Evolutionary conservation across 1,140 invertebrate species (phyloP).

Genomic region (Tetramorium alpestre): DNA sequence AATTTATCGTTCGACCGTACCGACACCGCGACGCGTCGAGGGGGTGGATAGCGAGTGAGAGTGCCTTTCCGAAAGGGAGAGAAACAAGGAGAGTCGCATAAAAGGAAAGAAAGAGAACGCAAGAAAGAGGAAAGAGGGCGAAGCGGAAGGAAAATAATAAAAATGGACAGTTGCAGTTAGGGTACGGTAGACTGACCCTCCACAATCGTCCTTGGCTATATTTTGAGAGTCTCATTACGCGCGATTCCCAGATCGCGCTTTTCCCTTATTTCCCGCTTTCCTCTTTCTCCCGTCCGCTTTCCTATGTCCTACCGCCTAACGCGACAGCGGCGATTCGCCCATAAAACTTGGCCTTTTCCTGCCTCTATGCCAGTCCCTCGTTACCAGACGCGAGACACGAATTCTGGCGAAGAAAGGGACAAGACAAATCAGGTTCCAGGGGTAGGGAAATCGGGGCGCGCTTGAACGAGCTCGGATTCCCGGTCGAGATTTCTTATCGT

Average conservation of each 20-base stretch:
- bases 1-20: conserved; percentile 83
- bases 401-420: conserved; percentile 49
- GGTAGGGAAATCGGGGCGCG: conserved; percentile 25
- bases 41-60: conserved; percentile 62
- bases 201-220: conserved; percentile 83
- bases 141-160: conserved; percentile 80
- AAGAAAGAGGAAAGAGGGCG: not conserved
- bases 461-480: conserved; percentile 41
- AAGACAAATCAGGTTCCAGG: conserved; percentile 56
- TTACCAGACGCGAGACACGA: conserved; percentile 70
- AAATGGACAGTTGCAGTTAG: conserved; percentile 83
- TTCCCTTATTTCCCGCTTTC: conserved; percentile 74
- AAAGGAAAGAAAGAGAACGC: not conserved
- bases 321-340: conserved; percentile 72
- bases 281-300: not conserved
- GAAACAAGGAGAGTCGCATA: conserved; percentile 2
- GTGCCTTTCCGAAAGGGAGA: conserved; percentile 48
- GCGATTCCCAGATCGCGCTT: conserved; percentile 77
- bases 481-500: conserved; percentile 62
- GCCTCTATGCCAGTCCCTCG: conserved; percentile 74
- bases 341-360: conserved; percentile 82
- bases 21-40: conserved; percentile 68
- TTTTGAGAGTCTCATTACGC: conserved; percentile 83
- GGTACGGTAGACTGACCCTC: conserved; percentile 83
- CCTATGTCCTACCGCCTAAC: conserved; percentile 40